Conservation (phyloP, 2,888 invertebrate genomes). For the Aphidius colemani region DNA sequence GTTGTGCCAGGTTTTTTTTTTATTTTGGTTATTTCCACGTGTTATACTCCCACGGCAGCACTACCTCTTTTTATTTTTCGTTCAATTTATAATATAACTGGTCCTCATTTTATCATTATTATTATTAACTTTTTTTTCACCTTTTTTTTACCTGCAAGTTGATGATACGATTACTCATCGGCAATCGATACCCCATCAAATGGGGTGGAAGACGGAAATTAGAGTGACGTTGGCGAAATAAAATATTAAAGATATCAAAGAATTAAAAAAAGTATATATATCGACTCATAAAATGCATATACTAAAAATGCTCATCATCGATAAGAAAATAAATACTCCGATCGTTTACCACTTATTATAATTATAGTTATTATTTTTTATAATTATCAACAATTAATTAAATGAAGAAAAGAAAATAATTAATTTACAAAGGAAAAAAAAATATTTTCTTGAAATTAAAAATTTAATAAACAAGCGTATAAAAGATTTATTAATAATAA, state of each 20-base stretch:
- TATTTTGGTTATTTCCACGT: conserved; percentile 30
- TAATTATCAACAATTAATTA: too few species aligned
- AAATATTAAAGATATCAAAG: conserved; percentile 3
- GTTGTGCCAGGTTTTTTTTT: conserved; percentile 21
- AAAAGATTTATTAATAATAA: too few species aligned
- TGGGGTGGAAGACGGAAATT: conserved; percentile 30
- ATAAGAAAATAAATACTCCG: background rate
- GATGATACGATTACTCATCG: conserved; percentile 49
- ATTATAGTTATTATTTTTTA: too few species aligned
- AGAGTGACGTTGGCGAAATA: conserved; percentile 33
- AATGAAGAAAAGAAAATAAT: too few species aligned
- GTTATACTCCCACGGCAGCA: conserved; percentile 34
- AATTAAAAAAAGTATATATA: background rate
- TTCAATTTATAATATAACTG: conserved; percentile 1
- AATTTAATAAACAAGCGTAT: too few species aligned
- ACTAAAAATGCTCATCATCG: conserved; percentile 8
- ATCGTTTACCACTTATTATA: too few species aligned
- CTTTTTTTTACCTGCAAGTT: conserved; percentile 29
- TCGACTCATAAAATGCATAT: too few species aligned
- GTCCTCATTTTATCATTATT: background rate
- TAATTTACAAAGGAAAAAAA: too few species aligned
- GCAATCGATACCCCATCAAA: conserved; percentile 45
- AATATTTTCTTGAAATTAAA: too few species aligned
- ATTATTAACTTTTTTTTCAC: conserved; percentile 4
- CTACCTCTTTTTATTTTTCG: background rate